phyloP scores from a whole-genome alignment of 1,140 invertebrate genomes.

The Ptiloglossa arizonensis region DNA sequence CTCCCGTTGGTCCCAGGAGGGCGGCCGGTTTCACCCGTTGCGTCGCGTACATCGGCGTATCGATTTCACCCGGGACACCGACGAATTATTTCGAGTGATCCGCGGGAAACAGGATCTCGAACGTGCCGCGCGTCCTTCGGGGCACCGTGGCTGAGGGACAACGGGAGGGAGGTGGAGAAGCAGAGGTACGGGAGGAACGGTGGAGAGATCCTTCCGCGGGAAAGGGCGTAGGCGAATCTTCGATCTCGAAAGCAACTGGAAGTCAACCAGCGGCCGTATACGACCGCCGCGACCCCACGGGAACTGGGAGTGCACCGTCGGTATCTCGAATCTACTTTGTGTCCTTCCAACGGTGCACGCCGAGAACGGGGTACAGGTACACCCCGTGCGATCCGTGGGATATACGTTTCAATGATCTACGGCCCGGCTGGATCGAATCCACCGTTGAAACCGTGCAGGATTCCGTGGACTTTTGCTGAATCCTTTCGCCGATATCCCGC shows the following conservation, averaged over 20 bases:
- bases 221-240: constrained; percentile 78
- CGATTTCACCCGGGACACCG: constrained; percentile 46
- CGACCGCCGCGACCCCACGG: constrained; percentile 71
- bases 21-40: constrained; percentile 7
- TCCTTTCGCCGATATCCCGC: constrained; percentile 25
- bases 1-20: neutral
- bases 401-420: constrained; percentile 74
- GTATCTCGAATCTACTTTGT: constrained; percentile 80
- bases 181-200: no score
- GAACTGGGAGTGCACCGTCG: constrained; percentile 72
- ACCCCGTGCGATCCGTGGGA: constrained; percentile 65
- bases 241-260: constrained; percentile 70
- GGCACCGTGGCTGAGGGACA: no score
- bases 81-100: constrained; percentile 56
- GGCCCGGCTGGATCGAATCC: constrained; percentile 41
- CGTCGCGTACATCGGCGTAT: constrained; percentile 49
- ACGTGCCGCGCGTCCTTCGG: constrained; percentile 51
- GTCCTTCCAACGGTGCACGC: constrained; percentile 66
- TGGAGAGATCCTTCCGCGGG: constrained; percentile 44
- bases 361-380: constrained; percentile 66
- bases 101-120: constrained; percentile 61
- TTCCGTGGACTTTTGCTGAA: constrained; percentile 45
- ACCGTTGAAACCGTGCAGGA: constrained; percentile 40
- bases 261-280: constrained; percentile 65
- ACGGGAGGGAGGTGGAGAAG: no score